These are phyloP conservation scores for Melolontha melolontha DNA, from an alignment of 2,888 invertebrate species.

Conservation along the genomic window DNA sequence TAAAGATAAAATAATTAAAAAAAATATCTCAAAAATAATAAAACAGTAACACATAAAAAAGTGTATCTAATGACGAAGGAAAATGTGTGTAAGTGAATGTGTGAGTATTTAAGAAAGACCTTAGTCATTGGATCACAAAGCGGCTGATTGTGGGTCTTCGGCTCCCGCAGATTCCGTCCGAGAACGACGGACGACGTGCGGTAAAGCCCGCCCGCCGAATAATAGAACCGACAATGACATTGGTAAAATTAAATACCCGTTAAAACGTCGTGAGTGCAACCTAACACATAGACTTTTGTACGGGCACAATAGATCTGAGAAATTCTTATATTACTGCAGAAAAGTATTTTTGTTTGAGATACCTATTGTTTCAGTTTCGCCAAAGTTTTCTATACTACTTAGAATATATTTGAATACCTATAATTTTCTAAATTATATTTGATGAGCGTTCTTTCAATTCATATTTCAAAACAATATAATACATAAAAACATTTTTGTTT, in stretches of 20 bases:
- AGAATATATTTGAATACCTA: too few species aligned
- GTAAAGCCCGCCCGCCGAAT: conserved; percentile 43
- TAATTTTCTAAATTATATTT: too few species aligned
- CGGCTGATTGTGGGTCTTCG: conserved; percentile 35
- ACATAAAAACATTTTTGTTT: too few species aligned
- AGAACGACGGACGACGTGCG: conserved; percentile 25
- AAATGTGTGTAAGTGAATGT: conserved; percentile 3
- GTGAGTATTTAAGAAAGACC: conserved; percentile 36
- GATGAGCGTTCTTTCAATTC: too few species aligned
- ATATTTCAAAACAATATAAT: too few species aligned
- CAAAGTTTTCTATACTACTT: too few species aligned
- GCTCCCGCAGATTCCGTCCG: conserved; percentile 42
- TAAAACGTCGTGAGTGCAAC: conserved; percentile 37
- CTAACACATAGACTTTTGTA: conserved; percentile 32
- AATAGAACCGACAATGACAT: conserved; percentile 44
- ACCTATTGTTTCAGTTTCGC: conserved; percentile 28
- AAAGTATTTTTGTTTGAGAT: conserved; percentile 12
- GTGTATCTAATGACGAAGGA: too few species aligned
- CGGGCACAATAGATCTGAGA: conserved; percentile 32
- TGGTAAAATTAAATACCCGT: conserved; percentile 42
- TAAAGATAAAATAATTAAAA: too few species aligned
- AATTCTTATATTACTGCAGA: conserved; percentile 17
- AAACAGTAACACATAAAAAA: too few species aligned
- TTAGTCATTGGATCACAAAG: conserved; percentile 41
- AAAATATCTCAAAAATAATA: too few species aligned